These are phyloP conservation scores for Luehdorfia chinensis DNA, from an alignment of 1,140 invertebrate species.

Conservation along the genomic window DNA sequence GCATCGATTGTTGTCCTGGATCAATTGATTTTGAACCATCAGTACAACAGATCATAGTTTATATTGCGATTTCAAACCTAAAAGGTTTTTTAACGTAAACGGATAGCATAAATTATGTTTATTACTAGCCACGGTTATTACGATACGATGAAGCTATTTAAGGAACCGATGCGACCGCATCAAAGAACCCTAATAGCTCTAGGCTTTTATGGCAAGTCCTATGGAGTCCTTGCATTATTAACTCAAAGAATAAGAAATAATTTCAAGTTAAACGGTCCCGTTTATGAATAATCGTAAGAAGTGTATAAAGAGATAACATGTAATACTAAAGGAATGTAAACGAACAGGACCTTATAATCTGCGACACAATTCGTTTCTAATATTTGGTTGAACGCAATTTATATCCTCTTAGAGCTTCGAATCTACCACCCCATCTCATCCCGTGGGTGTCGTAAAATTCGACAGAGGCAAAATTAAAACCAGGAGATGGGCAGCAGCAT, in stretches of 20 bases:
- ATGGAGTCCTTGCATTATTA: no score
- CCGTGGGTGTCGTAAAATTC: no score
- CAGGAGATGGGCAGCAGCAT: no score
- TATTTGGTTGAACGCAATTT: conserved; percentile 5
- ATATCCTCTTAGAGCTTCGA: conserved; percentile 4
- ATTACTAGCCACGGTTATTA: conserved; percentile 40
- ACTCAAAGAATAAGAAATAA: no score
- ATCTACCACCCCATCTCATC: no score
- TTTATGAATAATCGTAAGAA: no score
- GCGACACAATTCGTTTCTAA: conserved; percentile 1
- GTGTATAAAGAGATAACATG: no score
- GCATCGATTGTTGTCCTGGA: conserved; percentile 6
- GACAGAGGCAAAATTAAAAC: no score
- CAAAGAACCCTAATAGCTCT: conserved; percentile 30
- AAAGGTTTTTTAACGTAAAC: conserved; percentile 24
- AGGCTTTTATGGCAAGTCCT: conserved; percentile 9
- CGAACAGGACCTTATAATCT: conserved; percentile 1
- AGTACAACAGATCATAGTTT: conserved; percentile 10
- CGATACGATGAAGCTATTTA: conserved; percentile 39
- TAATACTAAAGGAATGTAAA: no score
- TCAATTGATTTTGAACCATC: conserved; percentile 22
- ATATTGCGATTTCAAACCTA: conserved; percentile 12
- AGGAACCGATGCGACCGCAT: conserved; percentile 31
- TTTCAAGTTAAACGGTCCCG: no score
- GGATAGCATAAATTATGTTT: conserved; percentile 39